Conservation (phyloP, 2,888 invertebrate genomes). For the Drosophila quinaria region DNA sequence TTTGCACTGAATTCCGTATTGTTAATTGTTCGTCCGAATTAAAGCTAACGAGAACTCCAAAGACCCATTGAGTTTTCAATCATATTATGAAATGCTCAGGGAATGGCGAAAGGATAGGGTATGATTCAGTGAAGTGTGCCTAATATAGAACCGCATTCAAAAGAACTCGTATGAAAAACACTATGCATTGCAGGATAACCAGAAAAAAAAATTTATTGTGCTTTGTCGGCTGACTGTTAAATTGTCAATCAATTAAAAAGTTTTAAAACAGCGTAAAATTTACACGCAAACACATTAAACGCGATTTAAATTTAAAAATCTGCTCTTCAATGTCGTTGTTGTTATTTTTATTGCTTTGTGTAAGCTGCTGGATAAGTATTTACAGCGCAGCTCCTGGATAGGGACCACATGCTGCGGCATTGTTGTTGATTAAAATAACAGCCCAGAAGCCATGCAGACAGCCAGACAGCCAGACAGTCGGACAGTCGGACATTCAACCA, state of each 20-base stretch:
- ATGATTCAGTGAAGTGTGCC: conserved; percentile 51
- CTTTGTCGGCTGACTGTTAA: conserved; percentile 31
- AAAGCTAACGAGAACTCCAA: not conserved
- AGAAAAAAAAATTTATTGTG: conserved; percentile 46
- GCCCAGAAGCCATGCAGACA: conserved; percentile 15
- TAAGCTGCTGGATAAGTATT: conserved; percentile 17
- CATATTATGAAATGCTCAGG: not conserved
- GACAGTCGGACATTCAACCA: conserved; percentile 7
- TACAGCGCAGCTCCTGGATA: conserved; percentile 22
- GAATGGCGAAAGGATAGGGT: conserved; percentile 1
- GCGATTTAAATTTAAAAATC: conserved; percentile 76
- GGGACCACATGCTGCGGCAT: conserved; percentile 69
- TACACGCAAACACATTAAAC: conserved; percentile 82
- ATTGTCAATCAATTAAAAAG: conserved; percentile 78
- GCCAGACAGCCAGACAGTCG: conserved; percentile 1
- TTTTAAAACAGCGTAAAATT: conserved; percentile 71
- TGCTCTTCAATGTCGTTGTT: conserved; percentile 26
- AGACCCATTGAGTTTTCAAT: not conserved
- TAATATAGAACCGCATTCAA: conserved; percentile 53
- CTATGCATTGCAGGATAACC: not conserved
- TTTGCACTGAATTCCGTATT: not conserved
- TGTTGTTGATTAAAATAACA: conserved; percentile 60
- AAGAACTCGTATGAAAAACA: conserved; percentile 37
- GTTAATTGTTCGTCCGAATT: not conserved
- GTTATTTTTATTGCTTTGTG: conserved; percentile 27